Conservation (phyloP, 2,888 invertebrate species). For the Orgyia antiqua region DNA sequence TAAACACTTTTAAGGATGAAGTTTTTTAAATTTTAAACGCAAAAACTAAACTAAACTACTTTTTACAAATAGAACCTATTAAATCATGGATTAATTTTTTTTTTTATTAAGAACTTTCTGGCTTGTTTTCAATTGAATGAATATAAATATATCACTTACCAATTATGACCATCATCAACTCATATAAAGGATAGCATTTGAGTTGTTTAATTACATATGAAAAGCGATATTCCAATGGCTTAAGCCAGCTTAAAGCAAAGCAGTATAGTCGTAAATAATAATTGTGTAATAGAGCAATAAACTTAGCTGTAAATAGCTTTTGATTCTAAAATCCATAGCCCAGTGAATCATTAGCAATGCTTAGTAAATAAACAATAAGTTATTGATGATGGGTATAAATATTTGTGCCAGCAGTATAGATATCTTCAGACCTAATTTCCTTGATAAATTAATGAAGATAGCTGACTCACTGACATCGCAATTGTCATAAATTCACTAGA, state of each 20-base stretch:
- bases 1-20: too few relatives aligned
- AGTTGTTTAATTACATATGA: slow-evolving; percentile 38
- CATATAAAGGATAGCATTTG: too few relatives aligned
- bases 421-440: slow-evolving; percentile 24
- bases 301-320: too few relatives aligned
- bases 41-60: too few relatives aligned
- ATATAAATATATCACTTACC: too few relatives aligned
- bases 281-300: slow-evolving; percentile 60
- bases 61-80: too few relatives aligned
- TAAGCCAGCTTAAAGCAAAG: slow-evolving; percentile 27
- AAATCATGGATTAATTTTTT: too few relatives aligned
- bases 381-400: slow-evolving; percentile 27
- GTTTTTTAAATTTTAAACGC: too few relatives aligned
- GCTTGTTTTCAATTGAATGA: too few relatives aligned
- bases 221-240: slow-evolving; percentile 39
- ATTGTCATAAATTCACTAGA: slow-evolving; percentile 17
- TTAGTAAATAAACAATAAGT: slow-evolving; percentile 32
- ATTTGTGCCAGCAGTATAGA: slow-evolving; percentile 21
- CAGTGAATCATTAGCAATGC: slow-evolving; percentile 32
- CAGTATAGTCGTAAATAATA: slow-evolving; percentile 41
- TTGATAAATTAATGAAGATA: slow-evolving; percentile 16
- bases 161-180: too few relatives aligned
- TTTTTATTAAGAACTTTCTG: too few relatives aligned
- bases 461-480: slow-evolving; percentile 9
- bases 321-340: too few relatives aligned